Evolutionary conservation across 1,140 invertebrate genomes (phyloP).

Genomic region (Diabrotica virgifera): DNA sequence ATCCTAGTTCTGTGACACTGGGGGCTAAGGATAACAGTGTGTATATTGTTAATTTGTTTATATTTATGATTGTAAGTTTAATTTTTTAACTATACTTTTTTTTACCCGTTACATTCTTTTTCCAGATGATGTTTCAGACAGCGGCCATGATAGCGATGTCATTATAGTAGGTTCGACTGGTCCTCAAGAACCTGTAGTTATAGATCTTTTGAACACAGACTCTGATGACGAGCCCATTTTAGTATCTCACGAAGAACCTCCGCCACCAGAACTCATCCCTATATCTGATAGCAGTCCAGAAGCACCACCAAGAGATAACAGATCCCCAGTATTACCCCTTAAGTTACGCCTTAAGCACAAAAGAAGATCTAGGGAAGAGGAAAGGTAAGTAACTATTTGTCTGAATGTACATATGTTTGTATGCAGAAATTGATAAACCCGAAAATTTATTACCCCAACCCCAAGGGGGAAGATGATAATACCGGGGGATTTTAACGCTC

Average conservation of each 20-base stretch:
- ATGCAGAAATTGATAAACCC: too few species aligned
- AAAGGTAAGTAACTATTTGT: background rate
- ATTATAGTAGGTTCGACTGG: slow-evolving; percentile 33
- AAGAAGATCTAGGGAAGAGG: slow-evolving; percentile 30
- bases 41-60: too few species aligned
- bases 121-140: slow-evolving; percentile 28
- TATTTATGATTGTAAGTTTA: too few species aligned
- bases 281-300: background rate
- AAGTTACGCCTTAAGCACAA: slow-evolving; percentile 38
- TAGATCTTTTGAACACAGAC: slow-evolving; percentile 36
- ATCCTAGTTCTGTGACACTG: too few species aligned
- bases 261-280: slow-evolving; percentile 17
- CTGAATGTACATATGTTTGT: too few species aligned
- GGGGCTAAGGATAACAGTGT: too few species aligned
- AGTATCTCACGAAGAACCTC: slow-evolving; percentile 26
- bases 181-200: slow-evolving; percentile 35
- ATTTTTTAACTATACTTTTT: too few species aligned
- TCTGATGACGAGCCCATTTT: slow-evolving; percentile 38
- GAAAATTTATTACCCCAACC: too few species aligned
- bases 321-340: slow-evolving; percentile 33
- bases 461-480: too few species aligned
- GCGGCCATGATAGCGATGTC: slow-evolving; percentile 40
- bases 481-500: too few species aligned
- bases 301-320: slow-evolving; percentile 1
- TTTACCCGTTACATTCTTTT: background rate